These are phyloP conservation scores for Enteromius thamalakanensis DNA, from an alignment of 2,797 vertebrate species.

Conservation along the genomic window DNA sequence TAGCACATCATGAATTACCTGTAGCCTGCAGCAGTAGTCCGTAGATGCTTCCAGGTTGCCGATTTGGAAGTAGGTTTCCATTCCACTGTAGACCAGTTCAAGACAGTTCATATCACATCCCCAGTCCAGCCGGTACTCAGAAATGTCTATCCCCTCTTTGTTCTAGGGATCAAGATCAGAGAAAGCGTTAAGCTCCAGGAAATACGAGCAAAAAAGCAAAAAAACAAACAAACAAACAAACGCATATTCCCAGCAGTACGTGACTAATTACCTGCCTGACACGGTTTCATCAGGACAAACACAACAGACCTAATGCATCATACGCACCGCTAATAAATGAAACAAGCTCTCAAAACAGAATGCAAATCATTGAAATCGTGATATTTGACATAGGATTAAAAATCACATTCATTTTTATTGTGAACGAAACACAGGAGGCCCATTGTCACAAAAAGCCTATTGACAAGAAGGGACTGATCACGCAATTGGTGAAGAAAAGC, in stretches of 20 bases:
- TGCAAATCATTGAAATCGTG: not conserved
- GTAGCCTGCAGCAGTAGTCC: constrained; percentile 90
- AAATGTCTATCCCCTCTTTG: constrained; percentile 92
- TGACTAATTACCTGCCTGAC: constrained; percentile 16
- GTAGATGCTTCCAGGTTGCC: constrained; percentile 85
- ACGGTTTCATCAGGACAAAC: constrained; percentile 29
- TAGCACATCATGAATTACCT: constrained; percentile 75
- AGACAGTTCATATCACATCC: constrained; percentile 86
- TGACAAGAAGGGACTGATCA: not conserved
- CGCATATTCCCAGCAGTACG: not conserved
- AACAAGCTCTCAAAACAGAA: not conserved
- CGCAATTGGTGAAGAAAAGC: not conserved
- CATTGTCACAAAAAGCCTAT: not conserved
- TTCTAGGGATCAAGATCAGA: constrained; percentile 76
- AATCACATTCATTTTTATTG: not conserved
- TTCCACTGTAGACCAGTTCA: constrained; percentile 87
- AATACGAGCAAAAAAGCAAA: constrained; percentile 18
- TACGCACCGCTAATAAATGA: not conserved
- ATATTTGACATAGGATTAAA: constrained; percentile 3
- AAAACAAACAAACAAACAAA: not conserved
- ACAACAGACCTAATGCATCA: not conserved
- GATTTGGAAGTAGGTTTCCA: constrained; percentile 88
- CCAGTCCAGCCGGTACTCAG: constrained; percentile 95
- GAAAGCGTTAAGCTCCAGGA: constrained; percentile 42
- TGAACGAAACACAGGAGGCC: not conserved